Evolutionary conservation across 1,140 invertebrate species (phyloP).

Genomic region (Aphidius gifuensis): DNA sequence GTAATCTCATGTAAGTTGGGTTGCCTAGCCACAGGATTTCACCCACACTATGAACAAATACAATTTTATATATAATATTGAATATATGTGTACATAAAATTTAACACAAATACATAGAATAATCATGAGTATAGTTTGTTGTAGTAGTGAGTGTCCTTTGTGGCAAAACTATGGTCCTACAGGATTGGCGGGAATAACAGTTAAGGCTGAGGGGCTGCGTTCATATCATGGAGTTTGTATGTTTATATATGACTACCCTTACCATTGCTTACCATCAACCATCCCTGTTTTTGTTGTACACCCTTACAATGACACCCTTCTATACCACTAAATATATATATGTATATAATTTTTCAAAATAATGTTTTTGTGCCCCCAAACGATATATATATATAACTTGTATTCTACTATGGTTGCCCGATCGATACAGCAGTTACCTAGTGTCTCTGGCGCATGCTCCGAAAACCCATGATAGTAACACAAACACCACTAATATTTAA

Average conservation of each 20-base stretch:
- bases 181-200: no score
- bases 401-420: constrained; percentile 25
- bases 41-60: constrained; percentile 18
- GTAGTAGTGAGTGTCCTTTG: no score
- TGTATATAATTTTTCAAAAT: constrained; percentile 4
- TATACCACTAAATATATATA: no score
- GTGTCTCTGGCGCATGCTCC: constrained; percentile 42
- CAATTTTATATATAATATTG: constrained; percentile 20
- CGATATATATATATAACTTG: constrained; percentile 11
- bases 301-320: no score
- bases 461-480: neutral
- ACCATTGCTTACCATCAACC: neutral
- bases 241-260: constrained; percentile 19
- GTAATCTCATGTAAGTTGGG: constrained; percentile 52
- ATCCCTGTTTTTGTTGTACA: no score
- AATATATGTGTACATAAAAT: constrained; percentile 26
- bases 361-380: no score
- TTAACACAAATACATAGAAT: no score
- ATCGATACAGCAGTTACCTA: constrained; percentile 54
- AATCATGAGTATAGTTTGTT: no score
- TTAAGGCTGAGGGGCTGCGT: constrained; percentile 6
- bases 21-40: constrained; percentile 47
- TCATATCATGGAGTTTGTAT: neutral
- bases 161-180: no score
- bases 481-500: neutral